phyloP scores from a whole-genome alignment of 2,888 invertebrate species.

The Chymomyza fuscimana region DNA sequence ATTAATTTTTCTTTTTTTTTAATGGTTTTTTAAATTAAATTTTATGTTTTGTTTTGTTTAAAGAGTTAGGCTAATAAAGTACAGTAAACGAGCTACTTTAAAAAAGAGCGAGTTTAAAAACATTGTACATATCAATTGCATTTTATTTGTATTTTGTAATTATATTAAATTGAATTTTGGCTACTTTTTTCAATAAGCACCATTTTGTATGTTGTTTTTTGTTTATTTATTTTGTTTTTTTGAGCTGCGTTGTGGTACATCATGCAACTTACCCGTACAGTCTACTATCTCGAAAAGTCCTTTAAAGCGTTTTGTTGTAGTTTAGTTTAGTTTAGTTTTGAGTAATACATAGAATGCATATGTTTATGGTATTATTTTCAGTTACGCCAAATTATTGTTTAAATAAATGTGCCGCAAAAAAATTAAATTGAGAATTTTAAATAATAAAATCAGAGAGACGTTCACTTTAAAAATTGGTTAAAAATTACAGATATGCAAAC shows the following conservation, averaged over 20 bases:
- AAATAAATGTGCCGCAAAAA: slow-evolving; percentile 41
- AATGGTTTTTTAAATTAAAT: slow-evolving; percentile 20
- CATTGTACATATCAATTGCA: neutral
- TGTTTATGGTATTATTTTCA: slow-evolving; percentile 13
- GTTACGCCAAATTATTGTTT: neutral
- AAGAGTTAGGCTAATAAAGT: slow-evolving; percentile 66
- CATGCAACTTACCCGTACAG: slow-evolving; percentile 87
- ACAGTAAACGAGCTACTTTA: slow-evolving; percentile 69
- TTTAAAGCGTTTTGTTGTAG: slow-evolving; percentile 66
- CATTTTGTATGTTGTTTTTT: slow-evolving; percentile 30
- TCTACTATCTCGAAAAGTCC: slow-evolving; percentile 94
- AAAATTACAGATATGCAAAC: slow-evolving; percentile 40
- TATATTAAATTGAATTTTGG: slow-evolving; percentile 44
- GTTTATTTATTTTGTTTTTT: slow-evolving; percentile 20
- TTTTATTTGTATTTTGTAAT: slow-evolving; percentile 6
- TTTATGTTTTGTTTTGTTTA: slow-evolving; percentile 32
- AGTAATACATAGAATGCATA: slow-evolving; percentile 51
- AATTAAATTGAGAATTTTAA: slow-evolving; percentile 11
- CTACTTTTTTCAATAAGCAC: slow-evolving; percentile 25
- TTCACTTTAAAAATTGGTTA: slow-evolving; percentile 24
- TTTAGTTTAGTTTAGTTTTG: neutral
- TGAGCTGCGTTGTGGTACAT: slow-evolving; percentile 65
- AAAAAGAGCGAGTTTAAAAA: slow-evolving; percentile 20
- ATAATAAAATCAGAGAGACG: neutral
- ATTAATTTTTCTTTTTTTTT: slow-evolving; percentile 25